Percentiles rank a stretch among this genome's conserved stretches.
Conservation (phyloP, 2,113 vertebrate genomes). For the Dipodomys spectabilis region DNA sequence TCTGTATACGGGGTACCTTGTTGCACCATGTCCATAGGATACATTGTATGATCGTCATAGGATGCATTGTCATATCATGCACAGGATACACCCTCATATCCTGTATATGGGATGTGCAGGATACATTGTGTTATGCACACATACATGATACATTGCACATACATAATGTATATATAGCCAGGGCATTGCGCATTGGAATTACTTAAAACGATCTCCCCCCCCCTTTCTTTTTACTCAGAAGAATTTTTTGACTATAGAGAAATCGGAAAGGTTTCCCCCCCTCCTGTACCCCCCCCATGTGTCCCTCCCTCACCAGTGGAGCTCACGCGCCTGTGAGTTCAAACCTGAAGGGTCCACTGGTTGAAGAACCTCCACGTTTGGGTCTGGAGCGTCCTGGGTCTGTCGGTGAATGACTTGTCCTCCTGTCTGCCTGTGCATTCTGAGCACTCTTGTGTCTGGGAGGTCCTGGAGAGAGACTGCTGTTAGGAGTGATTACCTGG, state of each 20-base stretch:
- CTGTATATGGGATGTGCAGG: too few species aligned
- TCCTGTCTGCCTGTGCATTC: background rate
- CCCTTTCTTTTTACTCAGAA: background rate
- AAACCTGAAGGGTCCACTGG: background rate
- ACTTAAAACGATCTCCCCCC: background rate
- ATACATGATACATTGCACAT: too few species aligned
- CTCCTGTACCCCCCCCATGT: too few species aligned
- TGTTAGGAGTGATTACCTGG: background rate
- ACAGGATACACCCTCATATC: too few species aligned
- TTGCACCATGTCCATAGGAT: background rate
- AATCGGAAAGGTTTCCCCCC: background rate
- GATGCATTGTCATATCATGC: too few species aligned
- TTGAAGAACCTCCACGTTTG: background rate
- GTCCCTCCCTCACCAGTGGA: background rate
- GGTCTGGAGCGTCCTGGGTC: background rate
- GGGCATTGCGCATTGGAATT: background rate
- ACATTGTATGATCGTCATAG: too few species aligned
- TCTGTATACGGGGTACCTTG: background rate
- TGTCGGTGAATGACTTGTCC: background rate
- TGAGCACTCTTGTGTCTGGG: background rate
- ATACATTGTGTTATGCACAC: too few species aligned
- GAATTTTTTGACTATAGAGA: background rate
- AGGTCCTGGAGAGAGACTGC: background rate
- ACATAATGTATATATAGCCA: too few species aligned
- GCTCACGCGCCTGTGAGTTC: background rate